Evolutionary conservation across 2,888 invertebrate genomes (phyloP), one percentile per base, ranked within the genome.

Genomic region (Eupithecia centaureata): DNA sequence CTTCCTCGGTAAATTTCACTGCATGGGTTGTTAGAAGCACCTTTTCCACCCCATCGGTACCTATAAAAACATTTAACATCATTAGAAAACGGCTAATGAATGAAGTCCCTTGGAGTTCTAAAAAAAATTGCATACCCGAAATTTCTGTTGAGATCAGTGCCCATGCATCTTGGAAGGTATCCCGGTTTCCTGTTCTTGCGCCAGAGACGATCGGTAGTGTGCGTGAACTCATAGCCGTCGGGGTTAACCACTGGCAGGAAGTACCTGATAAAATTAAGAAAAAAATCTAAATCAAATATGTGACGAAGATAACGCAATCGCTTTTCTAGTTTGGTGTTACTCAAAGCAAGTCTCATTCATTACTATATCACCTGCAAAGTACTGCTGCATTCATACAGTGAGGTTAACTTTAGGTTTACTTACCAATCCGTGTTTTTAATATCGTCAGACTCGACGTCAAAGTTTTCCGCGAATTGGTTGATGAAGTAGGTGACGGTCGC

Each of bases 181-280:
- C 93, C 90, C 52, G 94, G 94, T 76, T 94, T 94, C 69, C 96
- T 94, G 81, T 97, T 97, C 83, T 97, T 97, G 62, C 97, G 94
- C 98, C 98, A 98, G 60, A 98, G 89, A 63, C 98, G 94, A 83
- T 97, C 97, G 13, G 92, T 93, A 1, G 92, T 94, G 85, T 97
- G 97, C 0, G 97, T 96, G 84, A 96, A 97, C 82, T 97, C 97
- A 83, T 98, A 98, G 12, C 98, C 97, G 81, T 98, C 97, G 8
- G 97, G 97, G 86, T 97, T 97, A 47, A 95, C 94, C 28, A 97
- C 94, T 0, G 97, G 96, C 61, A 96, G 87, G 79, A 97, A 94
- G 81, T 96, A 96, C 94, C 94, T 94, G 74, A 22, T 30, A 32
- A 32, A 32, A 32, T 18, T 0, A 18, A 54, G 4, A 52, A 54